A percentile compares a stretch with the other conserved stretches of the same genome.
Conservation (phyloP, 2,888 invertebrate species). For the Parnassius glacialis region DNA sequence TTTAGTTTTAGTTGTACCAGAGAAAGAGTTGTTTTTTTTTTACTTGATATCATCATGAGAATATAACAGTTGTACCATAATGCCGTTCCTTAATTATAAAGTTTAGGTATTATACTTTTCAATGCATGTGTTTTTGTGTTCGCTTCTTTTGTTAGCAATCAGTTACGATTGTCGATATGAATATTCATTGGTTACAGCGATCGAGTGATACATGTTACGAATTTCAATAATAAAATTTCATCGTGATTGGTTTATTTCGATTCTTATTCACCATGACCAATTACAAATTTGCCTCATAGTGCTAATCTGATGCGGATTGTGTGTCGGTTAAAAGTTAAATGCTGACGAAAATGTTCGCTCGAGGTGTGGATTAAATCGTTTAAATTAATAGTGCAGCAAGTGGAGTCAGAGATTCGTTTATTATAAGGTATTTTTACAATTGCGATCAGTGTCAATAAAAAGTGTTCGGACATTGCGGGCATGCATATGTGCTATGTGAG, state of each 20-base stretch:
- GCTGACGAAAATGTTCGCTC: slow-evolving; percentile 66
- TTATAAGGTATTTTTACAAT: slow-evolving; percentile 40
- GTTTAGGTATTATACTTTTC: background rate
- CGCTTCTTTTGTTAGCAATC: slow-evolving; percentile 4
- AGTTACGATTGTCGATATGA: slow-evolving; percentile 24
- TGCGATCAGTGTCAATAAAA: slow-evolving; percentile 49
- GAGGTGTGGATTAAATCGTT: slow-evolving; percentile 64
- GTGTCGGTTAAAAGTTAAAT: slow-evolving; percentile 42
- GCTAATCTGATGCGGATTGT: slow-evolving; percentile 29
- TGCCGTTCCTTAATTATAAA: background rate
- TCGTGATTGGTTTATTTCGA: slow-evolving; percentile 31
- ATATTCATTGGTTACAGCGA: slow-evolving; percentile 34
- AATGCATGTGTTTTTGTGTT: background rate
- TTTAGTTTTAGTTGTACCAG: too few relatives aligned
- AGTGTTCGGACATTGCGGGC: slow-evolving; percentile 57
- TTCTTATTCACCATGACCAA: slow-evolving; percentile 38
- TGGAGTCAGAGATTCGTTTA: slow-evolving; percentile 28
- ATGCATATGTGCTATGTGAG: slow-evolving; percentile 79
- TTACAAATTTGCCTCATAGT: slow-evolving; percentile 50
- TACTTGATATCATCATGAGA: background rate
- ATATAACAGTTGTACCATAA: background rate
- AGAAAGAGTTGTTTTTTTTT: background rate
- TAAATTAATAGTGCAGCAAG: slow-evolving; percentile 32
- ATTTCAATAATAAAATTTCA: slow-evolving; percentile 29
- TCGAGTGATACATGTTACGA: slow-evolving; percentile 37